A percentile compares a stretch with the other conserved stretches of the same genome.
Conservation (phyloP, 2,888 invertebrate species). For the Chrysolina haemoptera region DNA sequence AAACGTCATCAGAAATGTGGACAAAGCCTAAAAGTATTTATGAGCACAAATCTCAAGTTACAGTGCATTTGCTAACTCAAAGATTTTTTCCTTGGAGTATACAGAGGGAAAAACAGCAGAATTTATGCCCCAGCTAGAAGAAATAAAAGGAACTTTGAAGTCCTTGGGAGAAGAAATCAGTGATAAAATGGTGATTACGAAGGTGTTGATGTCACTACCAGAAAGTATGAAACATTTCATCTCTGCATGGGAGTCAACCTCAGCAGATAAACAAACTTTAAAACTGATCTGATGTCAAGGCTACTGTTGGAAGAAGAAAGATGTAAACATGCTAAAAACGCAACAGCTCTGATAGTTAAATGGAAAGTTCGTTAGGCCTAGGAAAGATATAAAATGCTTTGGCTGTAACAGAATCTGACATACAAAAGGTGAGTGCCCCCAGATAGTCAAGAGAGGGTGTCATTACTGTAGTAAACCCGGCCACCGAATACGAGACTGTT, state of each 20-base stretch:
- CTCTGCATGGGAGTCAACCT: neutral
- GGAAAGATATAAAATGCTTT: constrained; percentile 24
- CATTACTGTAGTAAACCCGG: constrained; percentile 25
- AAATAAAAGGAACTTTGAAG: neutral
- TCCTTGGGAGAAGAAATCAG: neutral
- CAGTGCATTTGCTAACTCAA: too few relatives aligned
- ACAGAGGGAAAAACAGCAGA: constrained; percentile 15
- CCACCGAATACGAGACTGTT: constrained; percentile 38
- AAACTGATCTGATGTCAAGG: too few relatives aligned
- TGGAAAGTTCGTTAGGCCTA: too few relatives aligned
- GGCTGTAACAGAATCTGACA: constrained; percentile 33
- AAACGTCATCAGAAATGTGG: too few relatives aligned
- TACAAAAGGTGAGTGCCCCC: constrained; percentile 32
- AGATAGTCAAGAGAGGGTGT: constrained; percentile 23
- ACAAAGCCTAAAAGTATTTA: too few relatives aligned
- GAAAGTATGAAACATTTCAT: neutral
- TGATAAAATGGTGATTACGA: neutral
- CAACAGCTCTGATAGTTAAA: too few relatives aligned
- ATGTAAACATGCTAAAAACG: too few relatives aligned
- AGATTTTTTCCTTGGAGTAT: too few relatives aligned
- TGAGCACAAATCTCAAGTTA: too few relatives aligned
- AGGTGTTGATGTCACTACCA: neutral
- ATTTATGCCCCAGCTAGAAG: neutral
- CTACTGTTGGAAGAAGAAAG: too few relatives aligned
- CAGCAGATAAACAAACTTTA: constrained; percentile 18